Percentiles rank a stretch among this genome's conserved stretches.
These are phyloP conservation scores for Cheumatopsyche charites DNA, from an alignment of 1,140 invertebrate species.

Conservation along the genomic window DNA sequence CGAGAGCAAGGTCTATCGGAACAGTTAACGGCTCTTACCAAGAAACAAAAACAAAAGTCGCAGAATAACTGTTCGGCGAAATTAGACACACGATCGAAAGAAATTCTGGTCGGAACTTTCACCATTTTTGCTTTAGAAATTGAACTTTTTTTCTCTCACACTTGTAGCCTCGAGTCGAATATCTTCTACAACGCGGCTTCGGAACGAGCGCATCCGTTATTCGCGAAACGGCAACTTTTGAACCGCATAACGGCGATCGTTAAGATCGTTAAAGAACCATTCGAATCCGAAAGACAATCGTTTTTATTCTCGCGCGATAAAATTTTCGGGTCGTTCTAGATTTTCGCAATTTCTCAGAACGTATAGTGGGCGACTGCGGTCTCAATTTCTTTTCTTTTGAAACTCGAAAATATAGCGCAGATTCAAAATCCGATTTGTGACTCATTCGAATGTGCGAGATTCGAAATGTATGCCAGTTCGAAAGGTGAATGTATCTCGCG, in stretches of 20 bases:
- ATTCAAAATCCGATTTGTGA: conserved; percentile 16
- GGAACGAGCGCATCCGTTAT: not conserved
- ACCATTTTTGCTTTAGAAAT: conserved; percentile 6
- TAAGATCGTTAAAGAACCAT: conserved; percentile 2
- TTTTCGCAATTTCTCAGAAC: not conserved
- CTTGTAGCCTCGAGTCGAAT: conserved; percentile 1
- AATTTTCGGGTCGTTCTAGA: not conserved
- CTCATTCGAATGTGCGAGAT: not conserved
- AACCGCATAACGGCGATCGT: not conserved
- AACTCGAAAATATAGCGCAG: not conserved
- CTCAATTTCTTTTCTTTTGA: conserved; percentile 16
- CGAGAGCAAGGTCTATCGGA: too few relatives aligned
- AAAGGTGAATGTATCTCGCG: conserved; percentile 7
- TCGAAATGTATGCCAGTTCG: not conserved
- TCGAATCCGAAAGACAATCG: too few relatives aligned
- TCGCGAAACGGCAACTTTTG: not conserved
- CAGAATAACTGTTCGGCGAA: not conserved
- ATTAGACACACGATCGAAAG: conserved; percentile 15
- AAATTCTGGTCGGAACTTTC: conserved; percentile 30
- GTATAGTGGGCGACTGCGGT: not conserved
- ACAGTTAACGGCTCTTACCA: too few relatives aligned
- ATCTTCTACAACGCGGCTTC: not conserved
- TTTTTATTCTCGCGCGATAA: too few relatives aligned
- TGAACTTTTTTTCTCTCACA: conserved; percentile 9
- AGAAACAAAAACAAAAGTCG: too few relatives aligned